Evolutionary conservation across 2,113 vertebrate genomes (phyloP).

Genomic region (Callipepla squamata): DNA sequence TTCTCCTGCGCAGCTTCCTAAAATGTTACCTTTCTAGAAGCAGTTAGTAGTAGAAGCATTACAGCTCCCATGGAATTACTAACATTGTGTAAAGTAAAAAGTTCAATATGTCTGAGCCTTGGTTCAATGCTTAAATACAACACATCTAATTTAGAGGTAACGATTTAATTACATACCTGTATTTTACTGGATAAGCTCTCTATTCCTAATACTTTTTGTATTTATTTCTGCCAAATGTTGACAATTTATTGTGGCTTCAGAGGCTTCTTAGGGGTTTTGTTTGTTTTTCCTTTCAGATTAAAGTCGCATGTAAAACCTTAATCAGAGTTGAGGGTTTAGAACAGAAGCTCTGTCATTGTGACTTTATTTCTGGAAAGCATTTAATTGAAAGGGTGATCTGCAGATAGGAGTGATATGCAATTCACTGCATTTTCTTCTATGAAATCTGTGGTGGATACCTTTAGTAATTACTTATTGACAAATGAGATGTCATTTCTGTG

Average conservation of each 20-base stretch:
- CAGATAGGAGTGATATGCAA: background rate
- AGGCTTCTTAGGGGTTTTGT: background rate
- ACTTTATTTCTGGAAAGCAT: background rate
- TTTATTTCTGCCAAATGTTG: background rate
- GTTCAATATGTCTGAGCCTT: background rate
- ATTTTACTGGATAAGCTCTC: background rate
- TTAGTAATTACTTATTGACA: constrained; percentile 25
- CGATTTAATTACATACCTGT: background rate
- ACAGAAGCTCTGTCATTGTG: background rate
- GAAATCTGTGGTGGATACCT: constrained; percentile 4
- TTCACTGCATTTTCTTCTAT: constrained; percentile 10
- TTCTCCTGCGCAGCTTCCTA: background rate
- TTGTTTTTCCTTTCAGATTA: background rate
- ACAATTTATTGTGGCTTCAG: background rate
- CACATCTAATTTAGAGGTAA: background rate
- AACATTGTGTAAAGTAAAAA: background rate
- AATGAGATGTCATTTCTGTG: constrained; percentile 14
- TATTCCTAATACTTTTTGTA: background rate
- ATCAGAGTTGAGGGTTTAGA: background rate
- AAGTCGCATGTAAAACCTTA: background rate
- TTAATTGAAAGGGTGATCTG: constrained; percentile 26
- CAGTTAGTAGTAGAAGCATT: background rate
- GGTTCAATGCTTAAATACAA: background rate
- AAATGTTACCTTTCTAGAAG: background rate
- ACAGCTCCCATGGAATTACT: background rate